Evolutionary conservation across 2,113 vertebrate species (phyloP), one percentile per base, ranked within the genome.

Genomic region (Cygnus atratus): DNA sequence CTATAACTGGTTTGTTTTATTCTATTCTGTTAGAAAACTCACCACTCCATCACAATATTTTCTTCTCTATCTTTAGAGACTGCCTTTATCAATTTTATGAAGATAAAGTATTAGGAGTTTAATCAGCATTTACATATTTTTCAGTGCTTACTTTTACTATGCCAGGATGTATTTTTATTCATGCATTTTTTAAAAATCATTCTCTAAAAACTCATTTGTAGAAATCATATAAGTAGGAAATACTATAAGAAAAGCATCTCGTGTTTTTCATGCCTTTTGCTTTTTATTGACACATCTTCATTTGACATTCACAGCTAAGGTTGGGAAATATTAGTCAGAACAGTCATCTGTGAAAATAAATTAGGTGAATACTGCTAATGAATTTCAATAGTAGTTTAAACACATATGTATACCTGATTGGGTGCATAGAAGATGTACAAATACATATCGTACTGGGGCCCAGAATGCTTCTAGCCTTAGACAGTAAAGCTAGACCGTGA

Each of bases 1-100:
- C 65, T 86, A 50, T 68, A 93, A 72, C 43, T 79, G 65, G 39
- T 90, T 94, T 90, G 81, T 86, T 96, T 96, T 95, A 59, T 85
- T 82, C 91, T 92, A 93, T 97, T 97, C 92, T 79, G 90, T 37
- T 87, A 61, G 92, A 95, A 87, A 91, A 3, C 26, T 76, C 81
- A 92, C 61, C 62, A 82, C 41, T 87, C 61, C 57, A 84, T 62
- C 70, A 83, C 24, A 35, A 33, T 88, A 50, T 80, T 93, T 95
- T 85, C 28, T 94, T 29, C 46, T 82, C 81, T 90, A 50, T 52
- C 81, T 88, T n/a, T n/a, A n/a, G n/a, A n/a, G n/a, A 50, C 48
- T 96, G 76, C 73, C 55, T 91, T 95, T 97, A 65, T 65, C 66
- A 95, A 71, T 62, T 72, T 68, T 88, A 70, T 57, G 54, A 93